A percentile compares a stretch with the other conserved stretches of the same genome.
These are phyloP conservation scores for Pomacea canaliculata DNA, from an alignment of 2,888 invertebrate genomes.

Conservation along the genomic window DNA sequence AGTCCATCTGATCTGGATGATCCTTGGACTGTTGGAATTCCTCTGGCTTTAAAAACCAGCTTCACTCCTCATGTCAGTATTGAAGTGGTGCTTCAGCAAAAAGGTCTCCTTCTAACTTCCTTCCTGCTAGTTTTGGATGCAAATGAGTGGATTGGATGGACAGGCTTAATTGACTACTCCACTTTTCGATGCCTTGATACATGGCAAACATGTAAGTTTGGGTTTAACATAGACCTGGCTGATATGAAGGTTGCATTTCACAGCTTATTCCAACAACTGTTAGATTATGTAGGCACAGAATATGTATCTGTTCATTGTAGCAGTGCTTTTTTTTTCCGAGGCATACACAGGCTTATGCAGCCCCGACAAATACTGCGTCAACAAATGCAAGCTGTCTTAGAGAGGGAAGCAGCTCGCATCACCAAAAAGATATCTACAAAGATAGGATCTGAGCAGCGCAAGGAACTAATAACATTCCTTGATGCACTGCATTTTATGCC, in stretches of 20 bases:
- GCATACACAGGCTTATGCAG: constrained; percentile 2
- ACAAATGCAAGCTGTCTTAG: constrained; percentile 4
- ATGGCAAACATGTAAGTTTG: constrained; percentile 7
- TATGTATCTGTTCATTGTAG: constrained; percentile 10
- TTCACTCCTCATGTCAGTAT: constrained; percentile 1
- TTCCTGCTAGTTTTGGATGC: constrained; percentile 5
- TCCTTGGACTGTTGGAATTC: not conserved
- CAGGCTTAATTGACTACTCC: constrained; percentile 12
- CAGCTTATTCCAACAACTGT: not conserved
- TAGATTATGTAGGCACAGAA: constrained; percentile 2
- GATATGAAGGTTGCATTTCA: not conserved
- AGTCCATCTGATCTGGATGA: not conserved
- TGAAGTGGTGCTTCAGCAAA: constrained; percentile 9
- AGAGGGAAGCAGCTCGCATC: not conserved
- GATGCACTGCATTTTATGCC: constrained; percentile 2
- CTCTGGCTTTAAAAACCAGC: not conserved
- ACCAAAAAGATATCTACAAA: constrained; percentile 2
- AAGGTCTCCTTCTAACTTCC: constrained; percentile 2
- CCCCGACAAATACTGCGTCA: not conserved
- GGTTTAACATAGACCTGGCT: not conserved
- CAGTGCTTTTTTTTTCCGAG: constrained; percentile 5
- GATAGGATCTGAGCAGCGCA: not conserved
- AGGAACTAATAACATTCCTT: not conserved
- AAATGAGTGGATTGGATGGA: not conserved
- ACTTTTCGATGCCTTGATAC: constrained; percentile 19